Evolutionary conservation across 2,797 vertebrate species (phyloP), one percentile per base, ranked within the genome.

Genomic region (Sorex maritimensis): DNA sequence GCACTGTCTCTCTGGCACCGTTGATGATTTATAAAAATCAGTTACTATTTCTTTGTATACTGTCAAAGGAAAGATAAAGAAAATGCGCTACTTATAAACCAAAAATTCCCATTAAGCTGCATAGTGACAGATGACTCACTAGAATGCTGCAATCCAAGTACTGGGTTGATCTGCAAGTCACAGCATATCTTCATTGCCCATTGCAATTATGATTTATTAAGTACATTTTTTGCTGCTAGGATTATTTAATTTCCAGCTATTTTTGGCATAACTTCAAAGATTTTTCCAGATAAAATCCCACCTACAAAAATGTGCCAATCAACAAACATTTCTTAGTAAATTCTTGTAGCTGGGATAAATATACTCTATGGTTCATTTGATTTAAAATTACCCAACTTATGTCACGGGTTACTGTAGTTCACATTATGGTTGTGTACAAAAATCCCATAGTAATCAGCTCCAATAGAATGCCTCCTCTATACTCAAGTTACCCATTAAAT

Each of bases 401-500:
- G 12, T 81, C 19, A 12, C 34, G 44, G 28, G 23, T 61, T 93
- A 71, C 58, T 63, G 0, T 81, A 92, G 79, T 9, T 86, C 73
- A 85, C 26, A 86, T 44, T 7, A 80, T 58, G 0, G 44, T 15
- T 58, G 6, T 28, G 34, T 86, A 67, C 26, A 87, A 87, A 95
- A 91, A 83, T 5, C 55, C 81, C 91, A 84, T 68, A 92, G 26
- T 93, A 85, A 92, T 89, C 69, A 87, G 26, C 52, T 94, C 67
- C 58, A 81, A 21, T 92, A 91, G 86, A 90, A 92, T 84, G 24
- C 28, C 83, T 93, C 83, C 83, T 93, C 81, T 86, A 26, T 10
- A 71, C 46, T 21, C 67, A 81, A 75, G 82, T 86, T 86, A 94
- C 82, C 86, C 71, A 65, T 63, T 81, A 96, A 94, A 94, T 79